Evolutionary conservation across 2,797 vertebrate species (phyloP), one percentile per base, ranked within the genome.

Genomic region (Molossus molossus): DNA sequence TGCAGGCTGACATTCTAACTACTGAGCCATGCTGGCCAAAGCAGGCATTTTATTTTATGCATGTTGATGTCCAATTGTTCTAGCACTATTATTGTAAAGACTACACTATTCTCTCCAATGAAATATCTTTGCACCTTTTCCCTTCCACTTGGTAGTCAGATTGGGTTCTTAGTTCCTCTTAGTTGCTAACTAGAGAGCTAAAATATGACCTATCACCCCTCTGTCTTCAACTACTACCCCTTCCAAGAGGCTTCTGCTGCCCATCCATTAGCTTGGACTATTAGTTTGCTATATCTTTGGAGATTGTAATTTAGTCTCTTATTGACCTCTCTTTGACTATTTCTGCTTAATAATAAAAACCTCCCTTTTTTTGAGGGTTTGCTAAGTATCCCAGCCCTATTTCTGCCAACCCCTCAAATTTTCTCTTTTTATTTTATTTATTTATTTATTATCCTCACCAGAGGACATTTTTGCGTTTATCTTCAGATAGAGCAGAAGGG

Each of bases 11-110:
- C 40, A 45, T 45, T 45, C 40, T 3, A 45, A 45, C 40, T 45
- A 45, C 40, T 45, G 40, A 45, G 40, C 40, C 40, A 45, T 45
- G 40, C 40, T 45, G 40, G 40, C 3, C 40, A 45, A 45, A 6
- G 40, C 12, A 53, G 33, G 48, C 58, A 53, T 86, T 86, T 97
- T 80, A 73, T 75, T 45, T 81, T 81, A 91, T 87, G 48, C 21
- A 33, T 53, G 33, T 18, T 17, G 3, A 84, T 73, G 57, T 69
- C 82, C 27, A 81, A 20, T 81, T 64, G 53, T 70, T 75, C 29
- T 29, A 58, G 37, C 2, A 53, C 15, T 33, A 18, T 69, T 87
- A 87, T 62, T 76, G 60, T 90, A 91, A 94, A 70, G 20, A 77
- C 10, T 18, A 6, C 6, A 45, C n/a, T 79, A 12, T 86, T 95